Percentiles rank a stretch among this genome's conserved stretches.
Conservation (phyloP, 1,140 invertebrate species). For the Cyrtorhinus lividipennis region DNA sequence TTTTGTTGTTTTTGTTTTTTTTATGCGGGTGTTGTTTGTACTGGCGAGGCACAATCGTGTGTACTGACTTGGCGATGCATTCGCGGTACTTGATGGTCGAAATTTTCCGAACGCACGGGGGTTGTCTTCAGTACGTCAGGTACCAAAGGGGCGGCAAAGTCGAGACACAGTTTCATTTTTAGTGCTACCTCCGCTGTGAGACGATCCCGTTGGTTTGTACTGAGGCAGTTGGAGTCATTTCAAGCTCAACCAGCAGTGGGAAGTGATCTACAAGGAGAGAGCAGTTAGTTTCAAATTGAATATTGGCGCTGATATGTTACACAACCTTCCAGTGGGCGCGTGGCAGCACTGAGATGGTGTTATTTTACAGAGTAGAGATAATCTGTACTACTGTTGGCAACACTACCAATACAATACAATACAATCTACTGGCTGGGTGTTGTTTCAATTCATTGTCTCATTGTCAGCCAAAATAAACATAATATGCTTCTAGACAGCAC, state of each 20-base stretch:
- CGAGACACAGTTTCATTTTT: neutral
- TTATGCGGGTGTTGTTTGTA: conserved; percentile 18
- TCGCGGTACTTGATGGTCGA: neutral
- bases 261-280: conserved; percentile 68
- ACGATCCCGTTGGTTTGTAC: conserved; percentile 18
- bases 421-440: too few relatives aligned
- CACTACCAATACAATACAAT: too few relatives aligned
- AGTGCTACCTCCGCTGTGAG: conserved; percentile 30
- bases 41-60: conserved; percentile 20
- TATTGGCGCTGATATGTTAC: too few relatives aligned
- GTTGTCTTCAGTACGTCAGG: neutral
- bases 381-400: too few relatives aligned
- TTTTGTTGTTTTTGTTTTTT: neutral
- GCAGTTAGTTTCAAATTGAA: too few relatives aligned
- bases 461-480: too few relatives aligned
- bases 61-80: neutral
- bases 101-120: neutral
- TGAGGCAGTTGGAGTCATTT: conserved; percentile 52
- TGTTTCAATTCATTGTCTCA: too few relatives aligned
- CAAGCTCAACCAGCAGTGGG: conserved; percentile 84
- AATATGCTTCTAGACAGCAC: too few relatives aligned
- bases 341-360: too few relatives aligned
- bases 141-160: neutral
- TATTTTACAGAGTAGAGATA: too few relatives aligned
- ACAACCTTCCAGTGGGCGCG: too few relatives aligned